Base-by-base conservation (phyloP, 2,888 invertebrate species). In the Lobophora halterata region DNA sequence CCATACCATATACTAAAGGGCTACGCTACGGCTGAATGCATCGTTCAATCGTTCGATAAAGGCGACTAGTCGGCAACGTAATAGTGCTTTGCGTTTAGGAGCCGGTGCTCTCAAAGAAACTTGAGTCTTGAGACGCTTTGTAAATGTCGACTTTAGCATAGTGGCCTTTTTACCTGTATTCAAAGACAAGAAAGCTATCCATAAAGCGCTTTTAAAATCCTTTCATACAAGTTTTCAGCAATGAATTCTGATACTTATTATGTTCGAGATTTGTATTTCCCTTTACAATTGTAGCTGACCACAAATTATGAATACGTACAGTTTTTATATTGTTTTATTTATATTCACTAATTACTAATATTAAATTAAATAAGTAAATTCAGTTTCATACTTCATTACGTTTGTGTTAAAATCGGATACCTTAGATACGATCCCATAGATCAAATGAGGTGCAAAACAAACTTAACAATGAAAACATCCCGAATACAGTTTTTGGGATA, bases 121-220 rank as follows among this genome's bases (percentile, higher is more conserved):
- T 70, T 61, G 59, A 64, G 51, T 59, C 59, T 52, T 54, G 59
- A 58, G 61, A 61, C 56, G 60, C 65, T 69, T 67, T 65, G 67
- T 65, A 65, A 61, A 63, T 58, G 58, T 64, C 56, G 56, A 55
- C 64, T 64, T 63, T 59, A 52, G 54, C 57, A 58, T 56, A 66
- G 59, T 62, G 52, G 61, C 57, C 52, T 62, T 64, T n/a, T 61
- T 64, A 58, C 61, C 58, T 56, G 58, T 49, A 58, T 55, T 55
- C 50, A 49, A 49, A 44, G 50, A 47, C 49, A 47, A 51, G 49
- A 41, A 46, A 45, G 46, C 46, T 37, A 51, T 48, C 40, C 47
- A 42, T 34, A 45, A 43, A 31, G 30, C 45, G 45, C 35, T 50
- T 49, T 52, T 43, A 45, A 39, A 40, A 51, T 49, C 28, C 26